phyloP scores from a whole-genome alignment of 2,797 vertebrate genomes.

The Passerculus sandwichensis region DNA sequence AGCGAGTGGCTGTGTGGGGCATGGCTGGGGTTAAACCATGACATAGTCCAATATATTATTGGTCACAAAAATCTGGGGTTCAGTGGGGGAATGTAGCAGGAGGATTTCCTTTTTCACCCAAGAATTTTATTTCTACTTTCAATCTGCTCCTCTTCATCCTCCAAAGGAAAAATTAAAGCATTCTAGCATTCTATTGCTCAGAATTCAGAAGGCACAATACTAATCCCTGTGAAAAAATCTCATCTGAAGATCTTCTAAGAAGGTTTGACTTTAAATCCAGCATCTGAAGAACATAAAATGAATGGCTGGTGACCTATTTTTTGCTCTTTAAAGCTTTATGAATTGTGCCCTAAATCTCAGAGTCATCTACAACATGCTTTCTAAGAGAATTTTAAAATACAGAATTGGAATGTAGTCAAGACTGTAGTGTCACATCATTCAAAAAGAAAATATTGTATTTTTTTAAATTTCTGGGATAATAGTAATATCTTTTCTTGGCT shows the following conservation, averaged over 20 bases:
- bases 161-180: neutral
- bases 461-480: conserved; percentile 28
- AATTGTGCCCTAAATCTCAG: conserved; percentile 40
- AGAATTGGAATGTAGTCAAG: conserved; percentile 13
- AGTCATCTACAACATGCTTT: neutral
- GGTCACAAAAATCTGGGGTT: neutral
- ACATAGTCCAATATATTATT: neutral
- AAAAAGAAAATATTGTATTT: neutral
- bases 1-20: accelerated
- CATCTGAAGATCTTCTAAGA: conserved; percentile 12
- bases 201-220: neutral
- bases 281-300: neutral
- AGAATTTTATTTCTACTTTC: neutral
- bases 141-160: neutral
- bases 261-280: conserved; percentile 17
- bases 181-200: neutral
- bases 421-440: neutral
- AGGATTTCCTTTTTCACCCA: neutral
- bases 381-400: conserved; percentile 32
- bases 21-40: neutral
- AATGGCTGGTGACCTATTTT: conserved; percentile 44
- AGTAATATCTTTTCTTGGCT: neutral
- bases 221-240: neutral
- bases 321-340: conserved; percentile 23
- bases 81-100: neutral